These are phyloP conservation scores for Colossoma macropomum DNA, from an alignment of 2,113 vertebrate genomes.

Conservation along the genomic window DNA sequence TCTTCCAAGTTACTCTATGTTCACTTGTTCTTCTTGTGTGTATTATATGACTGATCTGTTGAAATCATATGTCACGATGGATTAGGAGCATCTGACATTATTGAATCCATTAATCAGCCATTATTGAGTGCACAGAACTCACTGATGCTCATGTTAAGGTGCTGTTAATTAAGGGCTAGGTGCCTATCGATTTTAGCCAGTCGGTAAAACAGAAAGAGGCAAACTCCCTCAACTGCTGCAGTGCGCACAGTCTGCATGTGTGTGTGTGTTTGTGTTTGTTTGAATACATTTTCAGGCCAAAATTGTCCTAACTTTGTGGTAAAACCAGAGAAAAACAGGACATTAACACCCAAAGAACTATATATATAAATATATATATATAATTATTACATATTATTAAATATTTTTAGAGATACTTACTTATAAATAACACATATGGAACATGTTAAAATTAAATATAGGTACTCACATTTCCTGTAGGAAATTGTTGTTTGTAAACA, in stretches of 20 bases:
- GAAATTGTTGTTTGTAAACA: too few relatives aligned
- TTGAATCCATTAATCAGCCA: not conserved
- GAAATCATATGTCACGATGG: not conserved
- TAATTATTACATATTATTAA: too few relatives aligned
- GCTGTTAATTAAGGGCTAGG: constrained; percentile 37
- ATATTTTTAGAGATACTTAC: too few relatives aligned
- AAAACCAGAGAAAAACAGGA: too few relatives aligned
- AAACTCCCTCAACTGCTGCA: not conserved
- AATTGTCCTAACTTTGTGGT: too few relatives aligned
- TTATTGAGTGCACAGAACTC: constrained; percentile 4
- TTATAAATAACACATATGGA: too few relatives aligned
- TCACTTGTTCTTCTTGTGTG: not conserved
- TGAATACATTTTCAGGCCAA: not conserved
- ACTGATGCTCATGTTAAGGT: constrained; percentile 2
- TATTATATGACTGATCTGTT: not conserved
- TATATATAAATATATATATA: too few relatives aligned
- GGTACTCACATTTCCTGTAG: too few relatives aligned
- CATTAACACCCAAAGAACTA: too few relatives aligned
- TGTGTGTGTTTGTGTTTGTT: constrained; percentile 16
- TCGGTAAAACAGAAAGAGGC: constrained; percentile 25
- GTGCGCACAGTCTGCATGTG: not conserved
- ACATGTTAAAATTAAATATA: too few relatives aligned
- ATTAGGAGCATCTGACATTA: not conserved
- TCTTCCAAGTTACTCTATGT: not conserved
- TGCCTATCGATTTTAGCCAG: constrained; percentile 36